Percentiles rank a stretch among this genome's conserved stretches.
Evolutionary conservation across 2,113 vertebrate genomes (phyloP).

Genomic region (Corythoichthys intestinalis): DNA sequence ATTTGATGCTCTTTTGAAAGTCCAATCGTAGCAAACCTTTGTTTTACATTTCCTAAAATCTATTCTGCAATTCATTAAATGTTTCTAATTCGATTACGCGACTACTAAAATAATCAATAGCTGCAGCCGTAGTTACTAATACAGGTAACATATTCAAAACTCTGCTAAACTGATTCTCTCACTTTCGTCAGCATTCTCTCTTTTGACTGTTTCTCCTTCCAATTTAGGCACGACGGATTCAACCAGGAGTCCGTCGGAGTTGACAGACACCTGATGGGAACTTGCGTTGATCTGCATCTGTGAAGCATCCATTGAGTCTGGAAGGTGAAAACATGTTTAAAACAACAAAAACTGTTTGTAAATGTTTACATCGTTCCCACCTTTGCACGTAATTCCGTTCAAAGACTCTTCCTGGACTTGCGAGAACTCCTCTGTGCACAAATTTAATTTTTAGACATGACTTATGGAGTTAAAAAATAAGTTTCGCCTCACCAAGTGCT

Average conservation of each 20-base stretch:
- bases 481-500: conserved; percentile 78
- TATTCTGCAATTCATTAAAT: too few species aligned
- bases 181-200: conserved; percentile 57
- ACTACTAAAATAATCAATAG: too few species aligned
- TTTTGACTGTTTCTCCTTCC: conserved; percentile 71
- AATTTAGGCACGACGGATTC: conserved; percentile 64
- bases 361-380: conserved; percentile 46
- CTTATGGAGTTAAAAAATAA: background rate
- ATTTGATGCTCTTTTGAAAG: too few species aligned
- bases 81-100: too few species aligned
- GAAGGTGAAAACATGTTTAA: conserved; percentile 18
- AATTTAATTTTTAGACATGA: background rate
- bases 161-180: conserved; percentile 34
- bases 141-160: too few species aligned
- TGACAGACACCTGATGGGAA: conserved; percentile 75
- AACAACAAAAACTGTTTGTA: background rate
- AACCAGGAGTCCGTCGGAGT: conserved; percentile 62
- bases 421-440: conserved; percentile 88
- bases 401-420: conserved; percentile 82
- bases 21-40: too few species aligned
- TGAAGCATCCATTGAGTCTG: conserved; percentile 77
- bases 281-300: conserved; percentile 79
- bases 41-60: too few species aligned
- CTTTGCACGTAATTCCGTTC: conserved; percentile 75
- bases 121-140: too few species aligned